Evolutionary conservation across 1,140 invertebrate genomes (phyloP).

Genomic region (Drosophila busckii): DNA sequence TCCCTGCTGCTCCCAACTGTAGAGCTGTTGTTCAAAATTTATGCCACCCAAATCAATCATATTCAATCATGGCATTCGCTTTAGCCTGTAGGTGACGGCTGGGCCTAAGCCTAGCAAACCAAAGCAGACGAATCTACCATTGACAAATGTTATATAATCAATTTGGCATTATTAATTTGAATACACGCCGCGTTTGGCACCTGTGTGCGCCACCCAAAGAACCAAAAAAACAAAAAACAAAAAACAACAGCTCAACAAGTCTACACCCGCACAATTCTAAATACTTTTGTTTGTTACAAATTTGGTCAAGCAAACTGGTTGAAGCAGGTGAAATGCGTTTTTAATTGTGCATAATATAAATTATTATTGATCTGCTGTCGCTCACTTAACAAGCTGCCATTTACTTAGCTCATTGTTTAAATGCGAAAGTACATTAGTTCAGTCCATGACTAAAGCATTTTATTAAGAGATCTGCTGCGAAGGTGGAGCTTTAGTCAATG

Average conservation of each 20-base stretch:
- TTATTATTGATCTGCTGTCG: too few relatives aligned
- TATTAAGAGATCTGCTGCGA: too few relatives aligned
- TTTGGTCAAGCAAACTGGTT: too few relatives aligned
- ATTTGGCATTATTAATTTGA: constrained; percentile 73
- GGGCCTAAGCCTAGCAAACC: constrained; percentile 21
- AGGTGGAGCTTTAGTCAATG: too few relatives aligned
- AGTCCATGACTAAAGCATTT: too few relatives aligned
- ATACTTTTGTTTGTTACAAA: too few relatives aligned
- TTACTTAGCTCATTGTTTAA: too few relatives aligned
- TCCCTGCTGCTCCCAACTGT: neutral
- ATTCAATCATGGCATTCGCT: constrained; percentile 62
- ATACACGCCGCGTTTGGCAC: constrained; percentile 41
- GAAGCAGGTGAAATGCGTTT: too few relatives aligned
- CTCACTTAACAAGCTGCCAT: too few relatives aligned
- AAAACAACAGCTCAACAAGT: neutral
- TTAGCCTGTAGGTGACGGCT: constrained; percentile 38
- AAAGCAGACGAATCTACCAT: constrained; percentile 46
- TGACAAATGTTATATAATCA: constrained; percentile 71
- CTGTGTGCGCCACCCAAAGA: constrained; percentile 24
- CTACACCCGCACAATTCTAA: neutral
- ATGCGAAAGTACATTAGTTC: too few relatives aligned
- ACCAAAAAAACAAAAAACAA: too few relatives aligned
- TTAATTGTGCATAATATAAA: too few relatives aligned
- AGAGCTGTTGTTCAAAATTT: constrained; percentile 49
- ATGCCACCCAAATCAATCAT: constrained; percentile 63